Percentiles rank a stretch among this genome's conserved stretches.
Conservation (phyloP, 2,113 vertebrate species). For the Callaeas wilsoni region DNA sequence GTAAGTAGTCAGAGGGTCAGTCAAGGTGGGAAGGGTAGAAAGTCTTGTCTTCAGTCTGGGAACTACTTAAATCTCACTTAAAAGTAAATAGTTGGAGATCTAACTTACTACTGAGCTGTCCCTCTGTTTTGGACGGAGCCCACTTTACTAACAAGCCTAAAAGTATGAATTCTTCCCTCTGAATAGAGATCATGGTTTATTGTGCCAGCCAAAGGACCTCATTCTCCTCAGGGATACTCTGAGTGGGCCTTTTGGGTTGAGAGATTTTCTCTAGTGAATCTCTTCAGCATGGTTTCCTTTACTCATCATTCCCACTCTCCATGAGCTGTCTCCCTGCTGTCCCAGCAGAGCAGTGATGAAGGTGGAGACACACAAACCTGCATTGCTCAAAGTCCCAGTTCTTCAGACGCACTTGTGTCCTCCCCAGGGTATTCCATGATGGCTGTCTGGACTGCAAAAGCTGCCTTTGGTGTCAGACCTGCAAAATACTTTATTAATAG, state of each 20-base stretch:
- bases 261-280: background rate
- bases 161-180: background rate
- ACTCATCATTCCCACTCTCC: background rate
- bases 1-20: background rate
- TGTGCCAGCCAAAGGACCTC: background rate
- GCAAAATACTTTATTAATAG: background rate
- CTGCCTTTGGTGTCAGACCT: background rate
- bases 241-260: background rate
- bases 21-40: background rate
- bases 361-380: background rate
- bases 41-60: background rate
- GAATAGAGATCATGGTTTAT: background rate
- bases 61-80: background rate
- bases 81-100: background rate
- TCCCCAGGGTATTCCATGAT: background rate
- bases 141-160: background rate
- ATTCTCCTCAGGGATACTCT: background rate
- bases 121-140: background rate
- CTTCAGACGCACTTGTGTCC: fast-evolving
- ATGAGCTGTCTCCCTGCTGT: background rate
- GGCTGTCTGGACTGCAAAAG: background rate
- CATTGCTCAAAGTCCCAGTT: fast-evolving
- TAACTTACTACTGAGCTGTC: background rate
- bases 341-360: background rate
- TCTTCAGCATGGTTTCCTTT: background rate